Percentiles rank a stretch among this genome's conserved stretches.
phyloP scores from a whole-genome alignment of 2,113 vertebrate genomes.

The Australoheros scitulus region DNA sequence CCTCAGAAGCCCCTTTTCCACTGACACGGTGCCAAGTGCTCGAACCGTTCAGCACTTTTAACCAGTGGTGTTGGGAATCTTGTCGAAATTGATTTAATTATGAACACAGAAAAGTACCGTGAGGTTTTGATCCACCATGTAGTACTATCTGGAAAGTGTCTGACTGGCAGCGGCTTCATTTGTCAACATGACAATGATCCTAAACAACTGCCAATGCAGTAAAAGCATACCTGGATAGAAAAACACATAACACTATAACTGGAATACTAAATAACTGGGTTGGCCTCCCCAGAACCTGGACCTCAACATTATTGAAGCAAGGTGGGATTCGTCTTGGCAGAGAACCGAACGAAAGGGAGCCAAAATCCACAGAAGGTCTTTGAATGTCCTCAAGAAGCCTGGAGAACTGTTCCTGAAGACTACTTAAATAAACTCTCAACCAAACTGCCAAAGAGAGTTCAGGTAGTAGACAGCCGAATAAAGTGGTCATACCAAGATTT shows the following conservation, averaged over 20 bases:
- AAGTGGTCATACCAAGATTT: neutral
- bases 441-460: neutral
- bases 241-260: neutral
- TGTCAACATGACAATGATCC: too few species aligned
- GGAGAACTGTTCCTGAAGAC: neutral
- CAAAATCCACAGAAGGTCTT: neutral
- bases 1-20: too few species aligned
- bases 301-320: neutral
- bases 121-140: neutral
- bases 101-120: neutral
- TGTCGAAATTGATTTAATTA: neutral
- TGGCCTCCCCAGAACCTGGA: neutral
- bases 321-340: neutral
- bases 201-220: too few species aligned
- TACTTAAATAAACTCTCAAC: neutral
- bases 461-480: neutral
- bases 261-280: neutral
- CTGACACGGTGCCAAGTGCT: too few species aligned
- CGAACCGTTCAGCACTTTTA: too few species aligned
- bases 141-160: neutral
- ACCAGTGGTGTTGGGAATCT: neutral
- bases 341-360: neutral
- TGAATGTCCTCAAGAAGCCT: neutral
- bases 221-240: neutral
- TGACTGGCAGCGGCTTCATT: too few species aligned